Evolutionary conservation across 1,140 invertebrate genomes (phyloP).

Genomic region (Listronotus bonariensis): DNA sequence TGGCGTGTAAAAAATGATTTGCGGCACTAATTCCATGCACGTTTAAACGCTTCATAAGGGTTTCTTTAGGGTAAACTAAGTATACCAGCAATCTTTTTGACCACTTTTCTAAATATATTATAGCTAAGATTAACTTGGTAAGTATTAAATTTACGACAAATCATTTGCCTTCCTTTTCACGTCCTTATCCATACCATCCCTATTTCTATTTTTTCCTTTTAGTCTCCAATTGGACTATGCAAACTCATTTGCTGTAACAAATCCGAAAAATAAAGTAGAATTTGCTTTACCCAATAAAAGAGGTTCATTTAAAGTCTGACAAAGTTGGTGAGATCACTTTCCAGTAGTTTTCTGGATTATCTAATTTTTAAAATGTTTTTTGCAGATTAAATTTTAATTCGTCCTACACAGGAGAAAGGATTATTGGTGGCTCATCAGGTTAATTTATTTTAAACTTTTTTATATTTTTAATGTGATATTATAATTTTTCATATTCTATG

Average conservation of each 20-base stretch:
- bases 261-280: background rate
- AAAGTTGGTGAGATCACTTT: background rate
- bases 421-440: background rate
- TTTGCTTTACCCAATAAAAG: background rate
- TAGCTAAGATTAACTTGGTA: too few relatives aligned
- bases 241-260: background rate
- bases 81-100: too few relatives aligned
- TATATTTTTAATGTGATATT: slow-evolving; percentile 5
- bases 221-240: slow-evolving; percentile 12
- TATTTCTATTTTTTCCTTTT: background rate
- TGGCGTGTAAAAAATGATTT: too few relatives aligned
- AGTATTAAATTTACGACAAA: too few relatives aligned
- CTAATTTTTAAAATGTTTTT: slow-evolving; percentile 5
- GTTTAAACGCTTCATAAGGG: too few relatives aligned
- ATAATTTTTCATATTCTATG: slow-evolving; percentile 1
- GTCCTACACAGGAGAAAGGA: slow-evolving; percentile 13
- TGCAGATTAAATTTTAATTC: slow-evolving; percentile 20
- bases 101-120: too few relatives aligned
- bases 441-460: slow-evolving; percentile 6
- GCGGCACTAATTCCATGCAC: too few relatives aligned
- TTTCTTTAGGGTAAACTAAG: too few relatives aligned
- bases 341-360: too few relatives aligned
- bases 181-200: too few relatives aligned
- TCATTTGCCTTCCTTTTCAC: too few relatives aligned
- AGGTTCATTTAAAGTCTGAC: background rate